Evolutionary conservation across 1,140 invertebrate genomes (phyloP).

Genomic region (Vollenhovia emeryi): DNA sequence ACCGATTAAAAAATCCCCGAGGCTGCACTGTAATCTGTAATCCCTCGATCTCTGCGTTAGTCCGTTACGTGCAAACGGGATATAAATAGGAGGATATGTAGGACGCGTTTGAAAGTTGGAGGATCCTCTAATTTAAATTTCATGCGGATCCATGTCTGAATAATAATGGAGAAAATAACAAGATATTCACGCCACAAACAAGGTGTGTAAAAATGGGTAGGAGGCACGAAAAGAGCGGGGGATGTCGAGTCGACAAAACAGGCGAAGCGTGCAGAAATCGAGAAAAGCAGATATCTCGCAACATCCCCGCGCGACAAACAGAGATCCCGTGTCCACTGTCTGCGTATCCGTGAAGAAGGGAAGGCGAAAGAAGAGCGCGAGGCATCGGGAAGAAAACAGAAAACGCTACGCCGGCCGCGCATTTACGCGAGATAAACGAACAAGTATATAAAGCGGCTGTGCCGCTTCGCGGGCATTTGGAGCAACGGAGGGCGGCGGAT

Average conservation of each 20-base stretch:
- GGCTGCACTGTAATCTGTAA: constrained; percentile 26
- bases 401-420: constrained; percentile 16
- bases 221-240: constrained; percentile 4
- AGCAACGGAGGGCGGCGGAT: constrained; percentile 11
- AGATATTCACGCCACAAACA: background rate
- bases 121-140: constrained; percentile 44
- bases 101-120: background rate
- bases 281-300: constrained; percentile 27
- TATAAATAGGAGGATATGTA: background rate
- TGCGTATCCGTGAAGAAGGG: background rate
- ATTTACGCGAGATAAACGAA: constrained; percentile 55
- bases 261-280: background rate
- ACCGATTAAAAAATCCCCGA: constrained; percentile 14
- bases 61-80: constrained; percentile 26
- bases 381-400: constrained; percentile 45
- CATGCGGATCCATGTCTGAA: constrained; percentile 6
- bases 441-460: constrained; percentile 17
- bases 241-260: constrained; percentile 26
- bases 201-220: background rate
- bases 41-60: background rate
- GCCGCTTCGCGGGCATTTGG: background rate
- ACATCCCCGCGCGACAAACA: constrained; percentile 31
- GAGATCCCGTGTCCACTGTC: constrained; percentile 27
- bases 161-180: constrained; percentile 34
- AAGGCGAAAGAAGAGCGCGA: background rate